Conservation (phyloP, 2,888 invertebrate species). For the Prenolepis imparis region DNA sequence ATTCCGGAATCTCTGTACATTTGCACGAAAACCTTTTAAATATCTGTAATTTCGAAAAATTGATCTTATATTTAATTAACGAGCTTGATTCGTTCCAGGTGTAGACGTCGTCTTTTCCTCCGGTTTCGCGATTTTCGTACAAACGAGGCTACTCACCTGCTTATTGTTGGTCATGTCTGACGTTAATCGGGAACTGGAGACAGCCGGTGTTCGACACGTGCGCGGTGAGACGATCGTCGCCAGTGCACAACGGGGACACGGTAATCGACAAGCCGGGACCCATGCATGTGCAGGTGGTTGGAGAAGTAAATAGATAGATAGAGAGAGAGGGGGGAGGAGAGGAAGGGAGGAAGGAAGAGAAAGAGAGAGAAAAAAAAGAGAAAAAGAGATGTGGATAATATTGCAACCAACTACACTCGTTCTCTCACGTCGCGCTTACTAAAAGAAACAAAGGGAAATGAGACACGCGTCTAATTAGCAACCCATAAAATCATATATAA, state of each 20-base stretch:
- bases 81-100: not conserved
- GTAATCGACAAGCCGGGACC: conserved; percentile 76
- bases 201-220: conserved; percentile 65
- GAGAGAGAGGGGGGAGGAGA: not conserved
- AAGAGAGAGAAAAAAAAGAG: conserved; percentile 36
- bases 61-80: not conserved
- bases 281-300: conserved; percentile 75
- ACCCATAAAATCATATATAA: conserved; percentile 62
- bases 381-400: conserved; percentile 49
- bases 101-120: not conserved
- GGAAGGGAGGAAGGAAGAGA: not conserved
- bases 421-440: conserved; percentile 68
- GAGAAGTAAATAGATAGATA: conserved; percentile 8
- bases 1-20: not conserved
- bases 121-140: not conserved
- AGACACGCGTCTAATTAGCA: conserved; percentile 66
- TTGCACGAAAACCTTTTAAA: not conserved
- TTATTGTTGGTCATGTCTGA: conserved; percentile 84
- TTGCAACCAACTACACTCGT: conserved; percentile 50
- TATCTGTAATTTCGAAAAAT: not conserved
- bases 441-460: conserved; percentile 74
- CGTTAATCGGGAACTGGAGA: conserved; percentile 57
- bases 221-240: conserved; percentile 64
- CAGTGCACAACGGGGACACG: conserved; percentile 72
- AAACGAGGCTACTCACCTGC: conserved; percentile 81